Conservation (phyloP, 1,140 invertebrate genomes). For the Wiebesia pumilae region DNA sequence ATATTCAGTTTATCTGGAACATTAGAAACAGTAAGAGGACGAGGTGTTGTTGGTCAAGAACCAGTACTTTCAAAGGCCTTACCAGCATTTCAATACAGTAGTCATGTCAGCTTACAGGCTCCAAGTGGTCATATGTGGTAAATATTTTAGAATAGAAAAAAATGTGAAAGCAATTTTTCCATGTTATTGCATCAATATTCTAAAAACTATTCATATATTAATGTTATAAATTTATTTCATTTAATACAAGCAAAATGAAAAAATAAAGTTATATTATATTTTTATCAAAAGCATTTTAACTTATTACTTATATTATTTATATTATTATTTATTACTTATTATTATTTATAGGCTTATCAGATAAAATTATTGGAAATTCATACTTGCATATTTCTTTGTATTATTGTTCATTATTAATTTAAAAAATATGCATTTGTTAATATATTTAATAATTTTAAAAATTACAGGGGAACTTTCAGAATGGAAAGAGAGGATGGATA, state of each 20-base stretch:
- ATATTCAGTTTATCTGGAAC: conserved; percentile 97
- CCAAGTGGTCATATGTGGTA: conserved; percentile 99
- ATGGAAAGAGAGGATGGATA: conserved; percentile 97
- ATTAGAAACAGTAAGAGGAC: conserved; percentile 93
- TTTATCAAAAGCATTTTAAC: no score
- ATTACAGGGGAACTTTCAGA: conserved; percentile 92
- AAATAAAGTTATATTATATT: no score
- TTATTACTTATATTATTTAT: no score
- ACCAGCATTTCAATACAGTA: conserved; percentile 98
- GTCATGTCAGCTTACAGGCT: conserved; percentile 96
- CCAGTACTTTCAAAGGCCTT: conserved; percentile 89
- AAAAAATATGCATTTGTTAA: not conserved
- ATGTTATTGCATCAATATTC: no score
- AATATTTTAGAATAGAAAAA: conserved; percentile 56
- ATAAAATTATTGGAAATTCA: no score
- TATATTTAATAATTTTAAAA: not conserved
- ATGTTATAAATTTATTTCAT: no score
- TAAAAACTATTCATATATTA: no score
- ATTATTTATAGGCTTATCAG: no score
- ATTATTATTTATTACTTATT: no score
- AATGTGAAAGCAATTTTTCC: not conserved
- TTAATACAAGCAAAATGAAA: no score
- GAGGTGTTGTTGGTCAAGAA: conserved; percentile 97
- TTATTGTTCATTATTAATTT: not conserved
- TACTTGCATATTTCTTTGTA: not conserved